These are phyloP conservation scores for Chionomys nivalis DNA, from an alignment of 2,113 vertebrate genomes.

Conservation along the genomic window DNA sequence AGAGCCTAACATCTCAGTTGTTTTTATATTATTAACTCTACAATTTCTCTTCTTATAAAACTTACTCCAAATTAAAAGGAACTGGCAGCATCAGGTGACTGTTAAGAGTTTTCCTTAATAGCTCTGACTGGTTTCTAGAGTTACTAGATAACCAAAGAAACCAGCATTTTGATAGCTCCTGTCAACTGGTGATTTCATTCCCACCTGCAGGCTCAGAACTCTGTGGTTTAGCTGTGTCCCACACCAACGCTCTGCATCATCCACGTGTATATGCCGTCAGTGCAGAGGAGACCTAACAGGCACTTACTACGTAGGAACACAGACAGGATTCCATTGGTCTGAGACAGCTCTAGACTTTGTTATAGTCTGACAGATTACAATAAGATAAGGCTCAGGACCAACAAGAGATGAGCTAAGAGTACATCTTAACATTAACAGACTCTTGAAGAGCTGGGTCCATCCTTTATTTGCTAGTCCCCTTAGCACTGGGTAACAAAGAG, in stretches of 20 bases:
- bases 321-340: neutral
- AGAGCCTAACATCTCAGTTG: constrained; percentile 54
- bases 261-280: constrained; percentile 1
- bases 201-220: neutral
- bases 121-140: constrained; percentile 34
- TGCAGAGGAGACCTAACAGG: constrained; percentile 1
- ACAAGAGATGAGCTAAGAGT: constrained; percentile 50
- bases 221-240: neutral
- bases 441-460: constrained; percentile 36
- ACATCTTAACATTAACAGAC: constrained; percentile 18
- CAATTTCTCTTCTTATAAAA: constrained; percentile 47
- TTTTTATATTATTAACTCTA: constrained; percentile 29
- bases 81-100: constrained; percentile 43
- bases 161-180: constrained; percentile 16
- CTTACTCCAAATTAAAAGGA: constrained; percentile 49
- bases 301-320: constrained; percentile 56
- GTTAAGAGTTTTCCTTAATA: constrained; percentile 43
- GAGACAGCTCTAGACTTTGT: constrained; percentile 38
- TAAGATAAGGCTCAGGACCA: constrained; percentile 53
- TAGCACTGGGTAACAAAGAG: constrained; percentile 21
- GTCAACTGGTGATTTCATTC: neutral
- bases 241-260: neutral
- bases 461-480: constrained; percentile 55
- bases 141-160: constrained; percentile 55
- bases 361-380: constrained; percentile 9